Evolutionary conservation across 2,888 invertebrate species (phyloP).

Genomic region (Psococerastis gibbosa): DNA sequence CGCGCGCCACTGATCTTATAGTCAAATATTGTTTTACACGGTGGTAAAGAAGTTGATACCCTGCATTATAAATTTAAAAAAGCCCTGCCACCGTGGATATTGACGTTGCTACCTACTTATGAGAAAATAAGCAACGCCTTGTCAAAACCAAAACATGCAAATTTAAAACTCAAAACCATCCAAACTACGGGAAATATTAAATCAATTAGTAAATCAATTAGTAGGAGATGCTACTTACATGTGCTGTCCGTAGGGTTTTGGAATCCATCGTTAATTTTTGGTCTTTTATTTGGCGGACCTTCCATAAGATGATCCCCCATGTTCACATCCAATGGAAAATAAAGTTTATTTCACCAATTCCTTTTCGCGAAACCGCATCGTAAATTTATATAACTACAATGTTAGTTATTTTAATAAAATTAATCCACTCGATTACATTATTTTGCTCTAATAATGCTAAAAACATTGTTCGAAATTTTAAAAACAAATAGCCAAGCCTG

Average conservation of each 20-base stretch:
- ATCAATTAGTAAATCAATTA: neutral
- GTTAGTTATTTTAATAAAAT: neutral
- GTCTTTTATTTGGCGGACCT: constrained; percentile 92
- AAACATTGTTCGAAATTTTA: neutral
- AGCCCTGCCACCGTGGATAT: too few relatives aligned
- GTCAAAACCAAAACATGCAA: too few relatives aligned
- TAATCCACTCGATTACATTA: neutral
- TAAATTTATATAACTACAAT: neutral
- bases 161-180: too few relatives aligned
- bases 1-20: too few relatives aligned
- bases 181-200: neutral
- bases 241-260: constrained; percentile 63
- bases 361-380: constrained; percentile 4
- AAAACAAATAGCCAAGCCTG: constrained; percentile 10
- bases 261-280: constrained; percentile 69
- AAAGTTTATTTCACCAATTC: constrained; percentile 13
- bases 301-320: constrained; percentile 92
- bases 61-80: too few relatives aligned
- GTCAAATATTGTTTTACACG: too few relatives aligned
- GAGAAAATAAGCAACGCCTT: too few relatives aligned
- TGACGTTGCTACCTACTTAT: too few relatives aligned
- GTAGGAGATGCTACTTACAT: constrained; percentile 45
- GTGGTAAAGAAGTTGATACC: too few relatives aligned
- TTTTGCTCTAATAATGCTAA: too few relatives aligned
- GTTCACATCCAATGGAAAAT: constrained; percentile 20